A percentile compares a stretch with the other conserved stretches of the same genome.
Evolutionary conservation across 2,888 invertebrate genomes (phyloP).

Genomic region (Sphaeridia pumilis): DNA sequence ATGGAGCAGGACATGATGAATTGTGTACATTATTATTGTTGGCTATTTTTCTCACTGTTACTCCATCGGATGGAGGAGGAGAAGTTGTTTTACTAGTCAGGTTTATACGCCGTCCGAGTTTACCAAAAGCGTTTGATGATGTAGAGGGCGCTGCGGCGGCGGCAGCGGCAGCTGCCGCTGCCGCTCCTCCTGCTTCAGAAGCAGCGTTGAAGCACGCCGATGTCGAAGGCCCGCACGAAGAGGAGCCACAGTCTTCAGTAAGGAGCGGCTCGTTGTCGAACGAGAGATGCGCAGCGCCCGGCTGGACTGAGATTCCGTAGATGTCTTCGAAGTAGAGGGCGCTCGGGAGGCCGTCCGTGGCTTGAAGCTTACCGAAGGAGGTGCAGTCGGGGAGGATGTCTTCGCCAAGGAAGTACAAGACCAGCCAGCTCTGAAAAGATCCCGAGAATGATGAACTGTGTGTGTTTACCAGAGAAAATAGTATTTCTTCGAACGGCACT

Average conservation of each 20-base stretch:
- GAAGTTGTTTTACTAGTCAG: too few species aligned
- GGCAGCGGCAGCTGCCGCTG: slow-evolving; percentile 16
- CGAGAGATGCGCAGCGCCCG: slow-evolving; percentile 22
- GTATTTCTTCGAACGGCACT: too few species aligned
- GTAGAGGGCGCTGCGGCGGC: too few species aligned
- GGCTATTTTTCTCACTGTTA: too few species aligned
- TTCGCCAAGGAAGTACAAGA: slow-evolving; percentile 35
- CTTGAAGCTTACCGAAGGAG: slow-evolving; percentile 22
- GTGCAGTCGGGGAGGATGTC: slow-evolving; percentile 34
- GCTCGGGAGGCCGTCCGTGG: slow-evolving; percentile 5
- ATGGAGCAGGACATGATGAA: too few species aligned
- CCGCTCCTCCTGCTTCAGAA: too few species aligned
- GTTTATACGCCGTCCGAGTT: too few species aligned
- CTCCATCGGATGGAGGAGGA: too few species aligned
- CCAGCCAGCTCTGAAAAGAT: slow-evolving; percentile 34
- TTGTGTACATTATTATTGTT: too few species aligned
- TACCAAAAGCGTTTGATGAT: too few species aligned
- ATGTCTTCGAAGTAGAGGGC: slow-evolving; percentile 25
- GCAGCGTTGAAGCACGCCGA: too few species aligned
- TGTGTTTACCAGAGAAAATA: not conserved
- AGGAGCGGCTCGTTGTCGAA: slow-evolving; percentile 33
- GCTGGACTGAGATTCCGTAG: slow-evolving; percentile 29
- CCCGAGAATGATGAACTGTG: not conserved
- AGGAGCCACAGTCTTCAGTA: slow-evolving; percentile 4
- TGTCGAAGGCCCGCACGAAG: not conserved